Conservation (phyloP, 2,797 vertebrate genomes). For the Pachyuromys duprasi region DNA sequence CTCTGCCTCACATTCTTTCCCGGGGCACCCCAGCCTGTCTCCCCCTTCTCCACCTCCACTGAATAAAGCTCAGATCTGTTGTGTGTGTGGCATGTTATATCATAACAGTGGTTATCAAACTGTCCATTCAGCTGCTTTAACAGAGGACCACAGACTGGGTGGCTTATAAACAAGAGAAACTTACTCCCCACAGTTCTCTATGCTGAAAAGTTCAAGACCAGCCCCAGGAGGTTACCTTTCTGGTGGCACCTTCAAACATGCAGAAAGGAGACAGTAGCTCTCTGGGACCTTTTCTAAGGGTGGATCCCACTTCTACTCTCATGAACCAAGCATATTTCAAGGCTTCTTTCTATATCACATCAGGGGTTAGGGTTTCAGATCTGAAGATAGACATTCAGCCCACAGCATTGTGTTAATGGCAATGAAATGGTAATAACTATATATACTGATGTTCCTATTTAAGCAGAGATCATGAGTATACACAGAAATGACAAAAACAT, state of each 20-base stretch:
- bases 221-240: background rate
- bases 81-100: no score
- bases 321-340: background rate
- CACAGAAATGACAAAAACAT: background rate
- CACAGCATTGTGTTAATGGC: background rate
- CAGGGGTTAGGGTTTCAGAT: background rate
- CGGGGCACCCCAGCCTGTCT: no score
- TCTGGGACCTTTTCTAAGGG: background rate
- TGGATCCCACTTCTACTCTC: background rate
- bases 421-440: background rate
- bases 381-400: no score
- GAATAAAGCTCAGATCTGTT: no score
- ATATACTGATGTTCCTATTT: fast-evolving
- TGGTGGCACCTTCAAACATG: background rate
- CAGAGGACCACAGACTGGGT: background rate
- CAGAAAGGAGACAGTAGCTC: background rate
- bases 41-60: no score
- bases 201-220: background rate
- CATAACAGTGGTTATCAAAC: background rate
- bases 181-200: background rate
- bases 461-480: background rate
- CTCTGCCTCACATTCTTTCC: no score
- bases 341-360: no score
- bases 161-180: background rate
- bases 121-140: background rate